Percentiles rank a stretch among this genome's conserved stretches.
Conservation (phyloP, 2,888 invertebrate species). For the Mythimna ferrago region DNA sequence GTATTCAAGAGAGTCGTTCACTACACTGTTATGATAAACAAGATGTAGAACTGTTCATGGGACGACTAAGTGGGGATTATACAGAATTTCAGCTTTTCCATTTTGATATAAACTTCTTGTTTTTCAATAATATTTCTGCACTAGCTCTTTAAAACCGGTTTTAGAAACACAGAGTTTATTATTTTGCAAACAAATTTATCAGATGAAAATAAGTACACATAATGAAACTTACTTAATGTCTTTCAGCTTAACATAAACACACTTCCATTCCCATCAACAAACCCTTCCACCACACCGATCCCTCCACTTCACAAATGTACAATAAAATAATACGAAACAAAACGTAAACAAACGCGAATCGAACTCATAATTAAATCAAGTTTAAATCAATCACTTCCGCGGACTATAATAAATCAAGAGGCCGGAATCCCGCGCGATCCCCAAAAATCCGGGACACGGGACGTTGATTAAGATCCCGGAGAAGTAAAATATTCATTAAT, state of each 20-base stretch:
- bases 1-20: background rate
- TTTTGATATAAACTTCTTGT: background rate
- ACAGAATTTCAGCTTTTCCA: background rate
- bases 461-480: conserved; percentile 88
- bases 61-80: background rate
- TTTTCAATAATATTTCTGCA: background rate
- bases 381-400: conserved; percentile 80
- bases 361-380: conserved; percentile 79
- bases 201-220: background rate
- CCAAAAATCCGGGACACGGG: conserved; percentile 87
- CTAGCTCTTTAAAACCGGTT: background rate
- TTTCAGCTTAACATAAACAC: conserved; percentile 20
- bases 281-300: background rate
- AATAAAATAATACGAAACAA: conserved; percentile 53
- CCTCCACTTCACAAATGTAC: conserved; percentile 34
- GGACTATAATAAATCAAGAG: conserved; percentile 80
- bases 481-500: conserved; percentile 89
- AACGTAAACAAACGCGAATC: conserved; percentile 61
- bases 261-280: conserved; percentile 10
- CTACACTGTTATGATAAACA: background rate
- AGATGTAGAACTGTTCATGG: background rate
- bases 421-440: conserved; percentile 76
- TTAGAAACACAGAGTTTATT: background rate
- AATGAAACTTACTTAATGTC: conserved; percentile 20
- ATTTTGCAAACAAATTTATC: background rate